These are phyloP conservation scores for Agapornis roseicollis DNA, from an alignment of 2,113 vertebrate species.

Conservation along the genomic window DNA sequence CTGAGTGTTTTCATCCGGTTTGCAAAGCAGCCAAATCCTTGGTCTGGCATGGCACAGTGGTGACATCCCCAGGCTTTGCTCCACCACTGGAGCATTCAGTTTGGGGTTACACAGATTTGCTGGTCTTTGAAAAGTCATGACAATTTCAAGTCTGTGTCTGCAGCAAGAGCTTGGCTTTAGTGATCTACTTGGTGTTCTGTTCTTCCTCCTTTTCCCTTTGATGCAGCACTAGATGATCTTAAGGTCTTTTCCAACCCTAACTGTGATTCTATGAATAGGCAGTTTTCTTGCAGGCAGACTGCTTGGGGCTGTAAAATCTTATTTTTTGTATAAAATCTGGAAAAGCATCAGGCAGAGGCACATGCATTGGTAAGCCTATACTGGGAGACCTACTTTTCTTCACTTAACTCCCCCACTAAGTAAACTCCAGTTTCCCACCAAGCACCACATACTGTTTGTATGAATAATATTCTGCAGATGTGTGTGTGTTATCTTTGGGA, in stretches of 20 bases:
- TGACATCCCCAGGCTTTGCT: background rate
- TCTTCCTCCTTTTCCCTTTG: background rate
- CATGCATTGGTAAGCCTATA: background rate
- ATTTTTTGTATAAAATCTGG: background rate
- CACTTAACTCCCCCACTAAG: background rate
- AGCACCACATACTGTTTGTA: background rate
- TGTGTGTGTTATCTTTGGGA: background rate
- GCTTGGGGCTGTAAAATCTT: background rate
- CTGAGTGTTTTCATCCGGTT: slow-evolving; percentile 11
- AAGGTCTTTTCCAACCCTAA: background rate
- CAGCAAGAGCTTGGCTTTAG: background rate
- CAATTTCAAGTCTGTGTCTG: background rate
- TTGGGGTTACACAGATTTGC: background rate
- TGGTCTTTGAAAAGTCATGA: background rate
- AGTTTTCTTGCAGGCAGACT: background rate
- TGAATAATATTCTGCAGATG: background rate
- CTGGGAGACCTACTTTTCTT: background rate
- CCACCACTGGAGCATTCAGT: rapidly evolving
- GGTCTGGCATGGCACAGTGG: rapidly evolving
- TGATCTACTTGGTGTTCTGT: background rate
- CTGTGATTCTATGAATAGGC: background rate
- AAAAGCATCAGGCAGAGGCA: background rate
- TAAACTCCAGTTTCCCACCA: background rate
- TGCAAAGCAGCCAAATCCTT: background rate
- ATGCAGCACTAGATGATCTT: background rate